phyloP scores from a whole-genome alignment of 2,888 invertebrate genomes.

The Scaptomyza cyrtandrae region DNA sequence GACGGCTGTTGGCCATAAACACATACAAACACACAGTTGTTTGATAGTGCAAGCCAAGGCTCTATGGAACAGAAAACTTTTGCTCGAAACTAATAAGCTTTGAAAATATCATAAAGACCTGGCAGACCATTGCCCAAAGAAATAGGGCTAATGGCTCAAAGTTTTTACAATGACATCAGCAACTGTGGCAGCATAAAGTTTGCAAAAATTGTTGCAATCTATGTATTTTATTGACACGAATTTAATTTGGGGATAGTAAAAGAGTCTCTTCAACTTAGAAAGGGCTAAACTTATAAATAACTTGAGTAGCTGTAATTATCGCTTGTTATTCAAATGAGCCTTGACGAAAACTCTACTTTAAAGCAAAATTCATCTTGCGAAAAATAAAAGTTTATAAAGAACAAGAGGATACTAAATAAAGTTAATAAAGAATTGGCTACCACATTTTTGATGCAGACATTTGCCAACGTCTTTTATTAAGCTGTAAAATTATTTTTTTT shows the following conservation, averaged over 20 bases:
- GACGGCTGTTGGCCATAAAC: slow-evolving; percentile 26
- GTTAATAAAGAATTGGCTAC: too few species aligned
- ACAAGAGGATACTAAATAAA: background rate
- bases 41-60: slow-evolving; percentile 33
- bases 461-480: too few species aligned
- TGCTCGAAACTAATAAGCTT: slow-evolving; percentile 66
- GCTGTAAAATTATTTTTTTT: too few species aligned
- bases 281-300: slow-evolving; percentile 3
- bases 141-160: slow-evolving; percentile 43
- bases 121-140: slow-evolving; percentile 32
- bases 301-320: background rate
- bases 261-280: background rate
- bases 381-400: background rate
- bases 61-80: slow-evolving; percentile 51
- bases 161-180: slow-evolving; percentile 46
- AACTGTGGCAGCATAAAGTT: slow-evolving; percentile 12
- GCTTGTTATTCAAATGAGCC: background rate
- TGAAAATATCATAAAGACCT: slow-evolving; percentile 55
- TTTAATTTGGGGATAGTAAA: slow-evolving; percentile 14
- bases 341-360: background rate
- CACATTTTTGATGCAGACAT: too few species aligned
- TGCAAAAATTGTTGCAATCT: slow-evolving; percentile 12
- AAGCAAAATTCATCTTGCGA: too few species aligned
- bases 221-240: slow-evolving; percentile 26
- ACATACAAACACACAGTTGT: slow-evolving; percentile 3